Percentiles rank a stretch among this genome's conserved stretches.
These are phyloP conservation scores for Geotrypetes seraphini DNA, from an alignment of 2,797 vertebrate genomes.

Conservation along the genomic window DNA sequence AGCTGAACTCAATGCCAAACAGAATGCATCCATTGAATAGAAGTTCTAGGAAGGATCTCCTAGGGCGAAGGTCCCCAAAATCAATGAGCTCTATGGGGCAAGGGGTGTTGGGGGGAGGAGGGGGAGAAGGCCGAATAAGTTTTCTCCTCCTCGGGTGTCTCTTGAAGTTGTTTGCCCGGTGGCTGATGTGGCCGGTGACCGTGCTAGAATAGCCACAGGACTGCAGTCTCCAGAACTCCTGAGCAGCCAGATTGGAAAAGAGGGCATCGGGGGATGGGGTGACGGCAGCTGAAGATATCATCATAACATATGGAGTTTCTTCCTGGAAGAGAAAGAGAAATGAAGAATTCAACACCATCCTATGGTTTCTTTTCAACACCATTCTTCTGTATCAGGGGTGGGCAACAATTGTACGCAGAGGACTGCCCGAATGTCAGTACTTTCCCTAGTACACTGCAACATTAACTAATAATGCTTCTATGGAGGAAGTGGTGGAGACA, in stretches of 20 bases:
- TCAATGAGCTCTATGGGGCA: slow-evolving; percentile 80
- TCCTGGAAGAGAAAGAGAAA: slow-evolving; percentile 21
- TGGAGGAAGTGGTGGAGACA: too few relatives aligned
- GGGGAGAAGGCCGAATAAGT: slow-evolving; percentile 80
- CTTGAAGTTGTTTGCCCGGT: slow-evolving; percentile 96
- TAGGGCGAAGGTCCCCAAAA: slow-evolving; percentile 77
- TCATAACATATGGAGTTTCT: slow-evolving; percentile 2
- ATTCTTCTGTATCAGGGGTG: too few relatives aligned
- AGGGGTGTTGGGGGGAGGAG: slow-evolving; percentile 87
- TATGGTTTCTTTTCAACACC: too few relatives aligned
- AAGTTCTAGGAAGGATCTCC: slow-evolving; percentile 80
- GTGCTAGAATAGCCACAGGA: slow-evolving; percentile 65
- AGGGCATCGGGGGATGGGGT: slow-evolving; percentile 33
- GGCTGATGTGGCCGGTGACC: slow-evolving; percentile 80
- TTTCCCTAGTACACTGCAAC: too few relatives aligned
- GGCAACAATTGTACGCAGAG: too few relatives aligned
- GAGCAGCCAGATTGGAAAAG: slow-evolving; percentile 29
- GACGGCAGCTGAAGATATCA: slow-evolving; percentile 34
- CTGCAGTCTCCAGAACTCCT: slow-evolving; percentile 52
- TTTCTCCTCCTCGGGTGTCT: slow-evolving; percentile 85
- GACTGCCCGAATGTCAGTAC: too few relatives aligned
- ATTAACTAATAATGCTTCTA: too few relatives aligned
- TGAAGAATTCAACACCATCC: too few relatives aligned
- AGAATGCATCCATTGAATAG: slow-evolving; percentile 88
- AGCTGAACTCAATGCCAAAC: slow-evolving; percentile 95